Conservation (phyloP, 1,140 invertebrate genomes). For the Notospermus geniculatus region DNA sequence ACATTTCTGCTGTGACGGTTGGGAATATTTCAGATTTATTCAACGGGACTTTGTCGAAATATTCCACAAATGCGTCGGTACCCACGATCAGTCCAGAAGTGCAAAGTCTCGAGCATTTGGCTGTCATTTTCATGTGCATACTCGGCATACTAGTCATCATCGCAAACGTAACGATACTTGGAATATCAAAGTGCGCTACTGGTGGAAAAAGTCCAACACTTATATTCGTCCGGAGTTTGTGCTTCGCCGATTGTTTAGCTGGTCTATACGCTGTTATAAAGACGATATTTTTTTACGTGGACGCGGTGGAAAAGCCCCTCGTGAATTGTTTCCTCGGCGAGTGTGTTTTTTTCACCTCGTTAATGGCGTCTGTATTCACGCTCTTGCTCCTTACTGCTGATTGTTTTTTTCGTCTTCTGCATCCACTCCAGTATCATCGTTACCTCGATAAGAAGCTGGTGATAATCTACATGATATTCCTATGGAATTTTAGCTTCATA, state of each 20-base stretch:
- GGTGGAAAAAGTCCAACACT: constrained; percentile 35
- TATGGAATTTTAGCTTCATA: constrained; percentile 44
- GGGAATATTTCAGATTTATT: too few species aligned
- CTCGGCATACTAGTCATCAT: constrained; percentile 22
- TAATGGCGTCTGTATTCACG: constrained; percentile 26
- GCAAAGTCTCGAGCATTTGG: background rate
- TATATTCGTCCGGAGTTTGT: constrained; percentile 40
- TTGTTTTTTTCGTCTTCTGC: constrained; percentile 29
- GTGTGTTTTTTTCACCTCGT: constrained; percentile 39
- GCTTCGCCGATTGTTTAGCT: constrained; percentile 33
- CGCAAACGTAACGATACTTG: constrained; percentile 24
- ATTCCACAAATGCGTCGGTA: too few species aligned
- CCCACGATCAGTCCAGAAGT: background rate
- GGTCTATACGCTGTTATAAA: constrained; percentile 41
- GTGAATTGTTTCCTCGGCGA: constrained; percentile 46
- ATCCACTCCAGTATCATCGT: constrained; percentile 26
- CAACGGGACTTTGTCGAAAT: too few species aligned
- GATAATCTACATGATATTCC: constrained; percentile 33
- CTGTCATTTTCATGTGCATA: background rate
- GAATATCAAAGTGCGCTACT: constrained; percentile 33
- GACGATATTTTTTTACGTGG: constrained; percentile 27
- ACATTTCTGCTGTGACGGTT: too few species aligned
- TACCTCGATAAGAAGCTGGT: constrained; percentile 38
- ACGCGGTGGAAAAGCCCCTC: constrained; percentile 17
- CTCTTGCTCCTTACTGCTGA: constrained; percentile 39